Percentiles rank a stretch among this genome's conserved stretches.
Evolutionary conservation across 2,113 vertebrate genomes (phyloP).

Genomic region (Poeciliopsis occidentalis): DNA sequence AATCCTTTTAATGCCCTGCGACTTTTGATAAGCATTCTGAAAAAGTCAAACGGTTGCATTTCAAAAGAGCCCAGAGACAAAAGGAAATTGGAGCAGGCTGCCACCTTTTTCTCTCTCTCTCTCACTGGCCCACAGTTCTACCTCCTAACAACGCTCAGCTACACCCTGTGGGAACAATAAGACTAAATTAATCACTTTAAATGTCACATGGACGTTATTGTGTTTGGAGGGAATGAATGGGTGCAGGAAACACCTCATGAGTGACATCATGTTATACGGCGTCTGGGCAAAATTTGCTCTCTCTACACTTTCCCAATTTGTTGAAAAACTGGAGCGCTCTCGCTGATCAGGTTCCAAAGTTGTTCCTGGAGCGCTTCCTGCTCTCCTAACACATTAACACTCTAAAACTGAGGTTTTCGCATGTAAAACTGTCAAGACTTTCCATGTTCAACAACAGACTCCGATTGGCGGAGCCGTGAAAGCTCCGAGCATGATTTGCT

Average conservation of each 20-base stretch:
- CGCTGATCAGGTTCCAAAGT: conserved; percentile 28
- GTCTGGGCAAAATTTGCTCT: conserved; percentile 25
- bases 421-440: conserved; percentile 34
- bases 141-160: conserved; percentile 55
- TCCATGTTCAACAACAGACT: conserved; percentile 21
- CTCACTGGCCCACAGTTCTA: conserved; percentile 64
- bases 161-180: conserved; percentile 70
- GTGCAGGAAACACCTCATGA: conserved; percentile 45
- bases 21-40: conserved; percentile 55
- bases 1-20: conserved; percentile 57
- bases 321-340: conserved; percentile 16
- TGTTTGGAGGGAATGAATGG: conserved; percentile 46
- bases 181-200: conserved; percentile 62
- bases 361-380: conserved; percentile 29
- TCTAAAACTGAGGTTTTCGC: conserved; percentile 12
- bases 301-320: background rate
- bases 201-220: conserved; percentile 62
- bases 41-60: conserved; percentile 58
- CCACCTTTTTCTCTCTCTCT: conserved; percentile 49
- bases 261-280: conserved; percentile 44
- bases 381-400: conserved; percentile 37
- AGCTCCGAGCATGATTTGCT: conserved; percentile 28
- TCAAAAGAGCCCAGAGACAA: conserved; percentile 68
- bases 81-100: conserved; percentile 68
- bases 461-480: conserved; percentile 9